These are phyloP conservation scores for Chelon labrosus DNA, from an alignment of 2,797 vertebrate species.

Conservation along the genomic window DNA sequence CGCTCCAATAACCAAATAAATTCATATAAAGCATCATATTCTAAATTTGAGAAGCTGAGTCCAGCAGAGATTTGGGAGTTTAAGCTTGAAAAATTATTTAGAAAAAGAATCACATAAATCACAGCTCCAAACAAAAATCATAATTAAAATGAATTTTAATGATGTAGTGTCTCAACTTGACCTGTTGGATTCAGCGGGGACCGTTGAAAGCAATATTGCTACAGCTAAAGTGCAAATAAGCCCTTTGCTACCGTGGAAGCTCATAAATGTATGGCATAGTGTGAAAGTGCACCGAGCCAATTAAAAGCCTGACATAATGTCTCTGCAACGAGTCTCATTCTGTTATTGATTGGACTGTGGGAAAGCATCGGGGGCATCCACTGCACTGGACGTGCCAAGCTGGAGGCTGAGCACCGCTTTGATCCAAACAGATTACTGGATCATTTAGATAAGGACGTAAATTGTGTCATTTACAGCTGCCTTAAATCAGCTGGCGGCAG, in stretches of 20 bases:
- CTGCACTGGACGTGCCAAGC: conserved; percentile 1
- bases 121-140: neutral
- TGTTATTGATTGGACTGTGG: conserved; percentile 20
- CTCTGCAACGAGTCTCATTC: conserved; percentile 14
- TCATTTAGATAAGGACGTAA: neutral
- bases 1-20: neutral
- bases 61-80: neutral
- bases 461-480: neutral
- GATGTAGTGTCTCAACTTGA: neutral
- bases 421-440: neutral
- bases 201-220: neutral
- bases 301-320: conserved; percentile 41
- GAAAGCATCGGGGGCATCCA: neutral
- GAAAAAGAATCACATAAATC: neutral
- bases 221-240: neutral
- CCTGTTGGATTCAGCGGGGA: neutral
- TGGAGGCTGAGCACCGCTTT: neutral
- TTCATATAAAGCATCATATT: neutral
- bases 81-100: neutral
- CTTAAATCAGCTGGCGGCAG: neutral
- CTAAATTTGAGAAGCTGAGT: neutral
- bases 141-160: neutral
- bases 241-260: neutral
- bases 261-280: conserved; percentile 11
- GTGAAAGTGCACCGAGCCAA: conserved; percentile 33